These are phyloP conservation scores for Schmidtea mediterranea DNA, from an alignment of 1,140 invertebrate genomes.

Conservation along the genomic window DNA sequence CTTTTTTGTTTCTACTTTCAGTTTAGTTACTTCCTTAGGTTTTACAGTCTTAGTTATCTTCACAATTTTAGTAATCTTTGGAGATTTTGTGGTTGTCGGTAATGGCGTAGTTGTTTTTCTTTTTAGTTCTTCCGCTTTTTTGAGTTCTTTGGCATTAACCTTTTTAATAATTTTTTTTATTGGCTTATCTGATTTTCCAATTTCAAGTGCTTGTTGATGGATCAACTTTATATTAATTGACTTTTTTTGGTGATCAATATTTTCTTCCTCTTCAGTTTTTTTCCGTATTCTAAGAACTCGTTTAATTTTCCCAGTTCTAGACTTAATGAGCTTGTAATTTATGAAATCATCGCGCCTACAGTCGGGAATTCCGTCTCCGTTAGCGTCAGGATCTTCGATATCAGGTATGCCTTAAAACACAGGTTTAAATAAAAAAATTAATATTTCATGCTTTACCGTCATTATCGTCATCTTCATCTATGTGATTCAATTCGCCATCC, in stretches of 20 bases:
- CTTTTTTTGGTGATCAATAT: constrained; percentile 2
- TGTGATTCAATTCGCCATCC: constrained; percentile 3
- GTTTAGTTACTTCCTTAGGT: background rate
- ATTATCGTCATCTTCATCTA: constrained; percentile 8
- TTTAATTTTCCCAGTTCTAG: background rate
- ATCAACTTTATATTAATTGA: constrained; percentile 4
- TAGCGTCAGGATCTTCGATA: constrained; percentile 6
- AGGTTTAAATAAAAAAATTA: background rate
- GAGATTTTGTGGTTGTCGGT: too few relatives aligned
- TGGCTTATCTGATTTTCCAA: background rate
- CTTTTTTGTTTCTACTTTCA: background rate
- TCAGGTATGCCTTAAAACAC: constrained; percentile 6
- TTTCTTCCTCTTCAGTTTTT: constrained; percentile 5
- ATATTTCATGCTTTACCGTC: constrained; percentile 1
- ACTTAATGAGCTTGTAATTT: background rate
- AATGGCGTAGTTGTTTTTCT: constrained; percentile 2
- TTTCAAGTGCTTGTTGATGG: background rate
- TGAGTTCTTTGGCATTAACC: background rate
- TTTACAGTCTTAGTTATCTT: too few relatives aligned
- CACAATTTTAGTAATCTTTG: too few relatives aligned
- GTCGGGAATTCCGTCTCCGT: constrained; percentile 12
- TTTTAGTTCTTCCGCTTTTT: background rate
- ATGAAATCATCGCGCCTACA: constrained; percentile 7
- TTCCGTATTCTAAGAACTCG: constrained; percentile 5
- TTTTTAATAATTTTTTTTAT: background rate